phyloP scores from a whole-genome alignment of 2,113 vertebrate species.

The Suricata suricatta region DNA sequence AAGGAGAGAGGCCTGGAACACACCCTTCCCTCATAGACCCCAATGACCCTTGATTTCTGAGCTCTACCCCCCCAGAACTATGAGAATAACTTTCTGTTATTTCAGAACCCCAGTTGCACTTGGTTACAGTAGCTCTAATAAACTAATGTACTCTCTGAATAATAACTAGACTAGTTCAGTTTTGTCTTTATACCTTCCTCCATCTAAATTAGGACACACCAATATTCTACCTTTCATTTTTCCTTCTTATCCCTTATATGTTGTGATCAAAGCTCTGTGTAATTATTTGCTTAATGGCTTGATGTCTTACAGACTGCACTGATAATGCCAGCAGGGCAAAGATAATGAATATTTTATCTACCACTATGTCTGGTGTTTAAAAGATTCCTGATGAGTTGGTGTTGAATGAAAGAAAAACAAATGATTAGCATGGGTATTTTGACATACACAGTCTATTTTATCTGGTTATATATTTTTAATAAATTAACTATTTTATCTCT shows the following conservation, averaged over 20 bases:
- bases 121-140: background rate
- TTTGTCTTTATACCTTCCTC: background rate
- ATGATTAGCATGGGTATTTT: constrained; percentile 59
- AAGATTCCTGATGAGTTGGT: background rate
- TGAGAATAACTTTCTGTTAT: background rate
- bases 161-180: background rate
- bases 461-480: background rate
- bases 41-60: background rate
- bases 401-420: background rate
- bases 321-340: background rate
- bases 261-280: background rate
- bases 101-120: background rate
- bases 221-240: background rate
- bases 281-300: background rate
- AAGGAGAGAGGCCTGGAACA: background rate
- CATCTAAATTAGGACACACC: background rate
- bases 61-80: background rate
- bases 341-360: background rate
- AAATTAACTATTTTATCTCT: background rate
- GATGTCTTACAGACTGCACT: background rate
- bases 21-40: background rate
- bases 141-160: background rate
- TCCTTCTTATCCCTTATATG: background rate
- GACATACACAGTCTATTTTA: background rate
- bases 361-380: background rate